Conservation (phyloP, 2,113 vertebrate species). For the Bufo gargarizans region DNA sequence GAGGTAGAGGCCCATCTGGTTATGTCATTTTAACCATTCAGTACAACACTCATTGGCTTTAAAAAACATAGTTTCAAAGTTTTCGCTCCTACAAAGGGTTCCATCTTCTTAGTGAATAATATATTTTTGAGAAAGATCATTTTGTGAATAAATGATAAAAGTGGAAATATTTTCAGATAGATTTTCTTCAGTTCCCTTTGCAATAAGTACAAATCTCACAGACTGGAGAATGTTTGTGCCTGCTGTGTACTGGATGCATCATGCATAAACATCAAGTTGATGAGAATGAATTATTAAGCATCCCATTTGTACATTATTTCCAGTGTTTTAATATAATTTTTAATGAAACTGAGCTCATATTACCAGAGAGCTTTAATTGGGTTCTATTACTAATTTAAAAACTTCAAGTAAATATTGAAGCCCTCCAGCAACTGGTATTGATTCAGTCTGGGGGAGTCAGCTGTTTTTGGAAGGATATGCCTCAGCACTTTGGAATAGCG, state of each 20-base stretch:
- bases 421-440: slow-evolving; percentile 37
- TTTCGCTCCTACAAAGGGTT: background rate
- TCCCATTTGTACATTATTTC: slow-evolving; percentile 28
- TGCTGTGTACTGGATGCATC: background rate
- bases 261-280: slow-evolving; percentile 29
- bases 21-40: background rate
- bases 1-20: too few species aligned
- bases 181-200: background rate
- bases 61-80: background rate
- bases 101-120: background rate
- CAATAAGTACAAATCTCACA: slow-evolving; percentile 5
- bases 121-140: background rate
- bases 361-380: slow-evolving; percentile 44
- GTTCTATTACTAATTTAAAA: slow-evolving; percentile 45
- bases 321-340: slow-evolving; percentile 19
- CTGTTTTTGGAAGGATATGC: slow-evolving; percentile 32
- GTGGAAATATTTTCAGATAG: background rate
- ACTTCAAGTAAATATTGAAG: slow-evolving; percentile 17
- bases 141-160: slow-evolving; percentile 4
- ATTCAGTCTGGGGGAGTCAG: slow-evolving; percentile 48
- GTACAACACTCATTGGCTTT: background rate
- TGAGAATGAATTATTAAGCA: slow-evolving; percentile 41
- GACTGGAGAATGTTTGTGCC: slow-evolving; percentile 1
- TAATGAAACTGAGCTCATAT: slow-evolving; percentile 14
- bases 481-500: slow-evolving; percentile 39